Conservation (phyloP, 2,888 invertebrate species). For the Poecilus cupreus region DNA sequence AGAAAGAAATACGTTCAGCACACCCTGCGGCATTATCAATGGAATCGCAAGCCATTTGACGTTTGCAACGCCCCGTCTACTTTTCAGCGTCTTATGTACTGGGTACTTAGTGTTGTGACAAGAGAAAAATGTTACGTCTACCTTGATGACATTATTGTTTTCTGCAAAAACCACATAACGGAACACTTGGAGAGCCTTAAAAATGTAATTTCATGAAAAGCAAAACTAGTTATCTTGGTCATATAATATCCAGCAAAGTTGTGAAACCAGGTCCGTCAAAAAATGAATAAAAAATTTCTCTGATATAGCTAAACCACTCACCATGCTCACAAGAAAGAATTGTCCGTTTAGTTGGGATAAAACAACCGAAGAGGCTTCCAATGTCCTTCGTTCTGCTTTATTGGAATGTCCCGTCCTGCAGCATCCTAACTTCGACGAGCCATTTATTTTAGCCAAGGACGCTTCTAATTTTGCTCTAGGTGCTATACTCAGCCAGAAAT, state of each 20-base stretch:
- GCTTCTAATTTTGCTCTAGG: neutral
- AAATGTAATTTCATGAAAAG: no score
- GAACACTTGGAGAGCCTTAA: no score
- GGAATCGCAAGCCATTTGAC: no score
- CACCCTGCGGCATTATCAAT: no score
- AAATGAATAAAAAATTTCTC: neutral
- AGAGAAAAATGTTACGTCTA: neutral
- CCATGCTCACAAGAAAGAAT: neutral
- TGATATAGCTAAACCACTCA: neutral
- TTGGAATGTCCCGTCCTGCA: neutral
- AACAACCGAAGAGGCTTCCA: no score
- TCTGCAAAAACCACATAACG: neutral
- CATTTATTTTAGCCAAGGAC: neutral
- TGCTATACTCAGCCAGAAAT: neutral
- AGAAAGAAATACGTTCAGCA: no score
- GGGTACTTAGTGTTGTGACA: neutral
- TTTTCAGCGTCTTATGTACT: no score
- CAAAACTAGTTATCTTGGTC: no score
- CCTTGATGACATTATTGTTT: neutral
- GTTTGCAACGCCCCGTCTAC: no score
- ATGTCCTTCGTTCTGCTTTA: neutral
- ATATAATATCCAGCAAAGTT: neutral
- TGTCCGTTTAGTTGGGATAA: no score
- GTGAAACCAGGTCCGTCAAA: neutral
- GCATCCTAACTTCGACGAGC: neutral